Evolutionary conservation across 2,797 vertebrate genomes (phyloP).

Genomic region (Coluber constrictor): DNA sequence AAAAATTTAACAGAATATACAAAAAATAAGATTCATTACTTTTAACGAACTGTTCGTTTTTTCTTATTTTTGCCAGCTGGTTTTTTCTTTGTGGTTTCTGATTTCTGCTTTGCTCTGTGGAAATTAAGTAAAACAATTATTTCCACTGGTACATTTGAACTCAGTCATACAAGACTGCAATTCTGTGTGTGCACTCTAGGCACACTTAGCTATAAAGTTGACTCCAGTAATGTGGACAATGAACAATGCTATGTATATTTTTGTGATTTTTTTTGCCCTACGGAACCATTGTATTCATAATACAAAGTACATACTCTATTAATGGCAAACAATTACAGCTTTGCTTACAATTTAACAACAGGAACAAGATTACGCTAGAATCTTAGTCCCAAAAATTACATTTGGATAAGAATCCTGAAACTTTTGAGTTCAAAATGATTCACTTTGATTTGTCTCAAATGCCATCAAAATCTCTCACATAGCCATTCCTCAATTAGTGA

Average conservation of each 20-base stretch:
- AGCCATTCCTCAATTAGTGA: not conserved
- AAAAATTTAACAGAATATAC: conserved; percentile 26
- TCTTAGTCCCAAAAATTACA: not conserved
- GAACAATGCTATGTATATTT: not conserved
- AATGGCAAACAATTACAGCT: not conserved
- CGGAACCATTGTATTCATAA: not conserved
- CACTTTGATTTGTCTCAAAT: not conserved
- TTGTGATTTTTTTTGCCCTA: not conserved
- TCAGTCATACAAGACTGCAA: not conserved
- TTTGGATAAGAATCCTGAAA: not conserved
- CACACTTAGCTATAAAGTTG: not conserved
- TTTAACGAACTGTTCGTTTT: conserved; percentile 63
- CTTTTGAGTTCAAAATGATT: not conserved
- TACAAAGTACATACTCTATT: not conserved
- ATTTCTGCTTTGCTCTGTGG: conserved; percentile 64
- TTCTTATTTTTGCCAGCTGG: conserved; percentile 70
- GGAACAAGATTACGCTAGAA: not conserved
- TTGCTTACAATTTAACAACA: not conserved
- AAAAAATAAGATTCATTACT: conserved; percentile 37
- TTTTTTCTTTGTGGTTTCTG: conserved; percentile 67
- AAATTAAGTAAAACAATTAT: not conserved
- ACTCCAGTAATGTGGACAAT: not conserved
- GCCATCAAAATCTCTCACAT: not conserved
- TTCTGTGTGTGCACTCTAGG: not conserved
- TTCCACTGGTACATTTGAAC: not conserved